Evolutionary conservation across 2,113 vertebrate species (phyloP), one percentile per base, ranked within the genome.

Genomic region (Edolisoma coerulescens): DNA sequence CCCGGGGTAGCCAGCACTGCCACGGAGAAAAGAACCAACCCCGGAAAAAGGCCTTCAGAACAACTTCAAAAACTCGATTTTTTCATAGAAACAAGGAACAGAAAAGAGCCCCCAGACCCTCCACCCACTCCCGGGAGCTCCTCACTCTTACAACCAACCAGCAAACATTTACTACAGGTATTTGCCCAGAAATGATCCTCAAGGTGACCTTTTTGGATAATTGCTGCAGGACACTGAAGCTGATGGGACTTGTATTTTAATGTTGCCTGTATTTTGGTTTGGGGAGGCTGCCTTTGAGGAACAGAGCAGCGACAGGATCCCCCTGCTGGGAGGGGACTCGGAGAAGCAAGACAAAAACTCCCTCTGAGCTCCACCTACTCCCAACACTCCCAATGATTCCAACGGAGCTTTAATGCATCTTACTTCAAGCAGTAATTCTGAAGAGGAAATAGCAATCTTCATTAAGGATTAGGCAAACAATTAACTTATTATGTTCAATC

Each of bases 381-480:
- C 57, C 75, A 76, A 14, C 71, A 61, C n/a, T 19, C 60, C 73
- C 74, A 74, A 3, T 4, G 16, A 14, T 59, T 84, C 79, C 39
- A 65, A 69, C 3, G 17, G 27, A 77, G 76, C 65, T 79, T 91
- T 89, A 78, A 87, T 60, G n/a, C 77, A 41, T 84, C 73, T 90
- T 28, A 78, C 56, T 87, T 93, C 35, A 78, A 92, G 91, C 95
- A 90, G 93, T 84, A 92, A 68, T 95, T 95, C 69, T 71, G 65
- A 47, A 91, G 77, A 95, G 91, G 76, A 95, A 96, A 77, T 10
- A 92, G 91, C 89, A 94, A 94, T 96, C 94, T 96, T 96, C 94
- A 95, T 95, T 92, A 95, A 84, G 89, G 81, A 96, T 95, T 60
- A 95, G 76, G 89, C 79, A 89, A 96, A 95, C 94, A 92, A 96